Base-by-base conservation (phyloP, 2,113 vertebrate species). In the Perccottus glenii region DNA sequence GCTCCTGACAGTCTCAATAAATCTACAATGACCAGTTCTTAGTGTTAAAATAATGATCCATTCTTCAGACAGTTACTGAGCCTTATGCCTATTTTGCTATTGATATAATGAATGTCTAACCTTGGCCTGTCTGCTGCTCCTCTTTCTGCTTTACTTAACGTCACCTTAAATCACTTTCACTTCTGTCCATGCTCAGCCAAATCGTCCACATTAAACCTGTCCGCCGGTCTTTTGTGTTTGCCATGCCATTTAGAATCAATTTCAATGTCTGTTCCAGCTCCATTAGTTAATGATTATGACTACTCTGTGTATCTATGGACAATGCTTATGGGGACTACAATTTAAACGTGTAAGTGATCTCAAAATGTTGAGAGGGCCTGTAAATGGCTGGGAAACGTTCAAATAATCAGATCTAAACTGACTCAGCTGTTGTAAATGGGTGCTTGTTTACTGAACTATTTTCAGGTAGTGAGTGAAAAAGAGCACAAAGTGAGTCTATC, bases 31-130 rank as follows among this genome's bases (percentile, higher is more conserved):
- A 16, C 45, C 45, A 46, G 58, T 47, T 63, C 14, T 63, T 49
- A 63, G 60, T 38, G 32, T 38, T 16, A 45, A 60, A 60, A 60
- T 60, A 46, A 60, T 60, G 58, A 46, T 60, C 58, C 43, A 45
- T 60, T 60, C 58, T 60, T 47, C 27, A 46, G 27, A 33, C 58
- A 44, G 27, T 60, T 46, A 45, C 43, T 45, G 43, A 49, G 33
- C 46, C 60, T 49, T 50, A 11, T 50, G 46, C 46, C 35, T 48
- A 19, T 38, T 50, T 63, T 36, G 43, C 60, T 62, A 35, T 62
- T 36, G 45, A 48, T 62, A 62, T 62, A 62, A 62, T 62, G 40
- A 38, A 62, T 49, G 60, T 62, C 33, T 49, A 36, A 46, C 60
- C 46, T 62, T 62, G 60, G 58, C 27, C 57, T 19, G 42, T 47